phyloP scores from a whole-genome alignment of 2,888 invertebrate genomes.

The Rhagonycha fulva region DNA sequence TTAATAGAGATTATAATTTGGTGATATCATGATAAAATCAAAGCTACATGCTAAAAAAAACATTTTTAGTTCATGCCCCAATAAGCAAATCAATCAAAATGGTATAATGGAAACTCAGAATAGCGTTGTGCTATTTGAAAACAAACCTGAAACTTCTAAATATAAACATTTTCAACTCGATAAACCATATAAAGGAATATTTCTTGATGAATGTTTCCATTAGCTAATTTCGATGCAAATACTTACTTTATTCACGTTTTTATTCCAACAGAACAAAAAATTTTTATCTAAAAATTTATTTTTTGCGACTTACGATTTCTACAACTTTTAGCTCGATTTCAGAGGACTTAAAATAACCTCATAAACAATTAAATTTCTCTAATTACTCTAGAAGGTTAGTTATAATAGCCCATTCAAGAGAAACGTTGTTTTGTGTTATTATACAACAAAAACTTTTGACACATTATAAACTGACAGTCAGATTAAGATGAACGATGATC shows the following conservation, averaged over 20 bases:
- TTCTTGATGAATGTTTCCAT: background rate
- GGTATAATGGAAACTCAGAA: background rate
- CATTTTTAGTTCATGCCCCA: background rate
- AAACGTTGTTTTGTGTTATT: conserved; percentile 2
- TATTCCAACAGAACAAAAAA: background rate
- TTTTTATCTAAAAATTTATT: background rate
- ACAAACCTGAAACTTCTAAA: background rate
- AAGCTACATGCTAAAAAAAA: background rate
- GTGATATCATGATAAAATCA: background rate
- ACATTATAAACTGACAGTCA: conserved; percentile 2
- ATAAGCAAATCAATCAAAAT: background rate
- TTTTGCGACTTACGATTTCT: background rate
- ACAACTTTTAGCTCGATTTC: background rate
- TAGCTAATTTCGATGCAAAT: background rate
- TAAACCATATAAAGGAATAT: background rate
- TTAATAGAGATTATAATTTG: background rate
- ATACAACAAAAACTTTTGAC: conserved; percentile 4
- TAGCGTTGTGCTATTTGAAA: background rate
- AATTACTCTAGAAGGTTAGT: background rate
- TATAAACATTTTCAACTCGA: background rate
- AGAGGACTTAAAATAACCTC: background rate
- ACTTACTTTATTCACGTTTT: background rate
- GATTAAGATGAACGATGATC: conserved; percentile 2
- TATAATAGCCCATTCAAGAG: conserved; percentile 1
- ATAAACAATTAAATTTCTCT: conserved; percentile 3